These are phyloP conservation scores for Scaptomyza montana DNA, from an alignment of 1,140 invertebrate species.

Conservation along the genomic window DNA sequence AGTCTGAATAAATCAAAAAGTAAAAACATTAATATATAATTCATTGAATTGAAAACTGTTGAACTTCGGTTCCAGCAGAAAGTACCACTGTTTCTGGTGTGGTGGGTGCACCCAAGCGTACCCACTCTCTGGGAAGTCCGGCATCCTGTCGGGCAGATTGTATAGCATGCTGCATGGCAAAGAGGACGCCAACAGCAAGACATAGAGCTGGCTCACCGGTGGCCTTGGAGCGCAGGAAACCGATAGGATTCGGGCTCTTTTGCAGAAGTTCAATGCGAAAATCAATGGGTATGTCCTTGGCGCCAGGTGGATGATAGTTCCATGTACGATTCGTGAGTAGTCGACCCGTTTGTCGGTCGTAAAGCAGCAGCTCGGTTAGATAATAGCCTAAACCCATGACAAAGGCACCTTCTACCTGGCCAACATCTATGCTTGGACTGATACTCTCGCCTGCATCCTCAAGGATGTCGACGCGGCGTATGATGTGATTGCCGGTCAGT, in stretches of 20 bases:
- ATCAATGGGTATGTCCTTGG: constrained; percentile 92
- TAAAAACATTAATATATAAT: too few species aligned
- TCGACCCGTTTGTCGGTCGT: constrained; percentile 87
- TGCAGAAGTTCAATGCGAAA: constrained; percentile 90
- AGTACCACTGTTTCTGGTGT: constrained; percentile 83
- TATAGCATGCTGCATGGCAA: constrained; percentile 90
- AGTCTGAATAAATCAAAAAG: too few species aligned
- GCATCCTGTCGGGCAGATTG: constrained; percentile 87
- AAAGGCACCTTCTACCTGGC: constrained; percentile 91
- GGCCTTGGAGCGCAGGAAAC: constrained; percentile 91
- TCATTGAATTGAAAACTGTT: too few species aligned
- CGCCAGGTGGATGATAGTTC: constrained; percentile 92
- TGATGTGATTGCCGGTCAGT: constrained; percentile 88
- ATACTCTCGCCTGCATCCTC: constrained; percentile 90
- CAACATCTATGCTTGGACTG: constrained; percentile 90
- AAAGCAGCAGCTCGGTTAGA: constrained; percentile 88
- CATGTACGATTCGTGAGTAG: constrained; percentile 91
- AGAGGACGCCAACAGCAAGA: constrained; percentile 87
- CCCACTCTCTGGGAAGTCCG: constrained; percentile 84
- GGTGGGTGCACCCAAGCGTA: constrained; percentile 84
- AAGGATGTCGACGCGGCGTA: constrained; percentile 88
- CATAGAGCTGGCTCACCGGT: constrained; percentile 92
- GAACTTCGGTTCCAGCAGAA: constrained; percentile 55
- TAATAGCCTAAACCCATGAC: constrained; percentile 93
- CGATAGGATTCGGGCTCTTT: constrained; percentile 88